Percentiles rank a stretch among this genome's conserved stretches.
Conservation (phyloP, 1,140 invertebrate species). For the Microplitis mediator region DNA sequence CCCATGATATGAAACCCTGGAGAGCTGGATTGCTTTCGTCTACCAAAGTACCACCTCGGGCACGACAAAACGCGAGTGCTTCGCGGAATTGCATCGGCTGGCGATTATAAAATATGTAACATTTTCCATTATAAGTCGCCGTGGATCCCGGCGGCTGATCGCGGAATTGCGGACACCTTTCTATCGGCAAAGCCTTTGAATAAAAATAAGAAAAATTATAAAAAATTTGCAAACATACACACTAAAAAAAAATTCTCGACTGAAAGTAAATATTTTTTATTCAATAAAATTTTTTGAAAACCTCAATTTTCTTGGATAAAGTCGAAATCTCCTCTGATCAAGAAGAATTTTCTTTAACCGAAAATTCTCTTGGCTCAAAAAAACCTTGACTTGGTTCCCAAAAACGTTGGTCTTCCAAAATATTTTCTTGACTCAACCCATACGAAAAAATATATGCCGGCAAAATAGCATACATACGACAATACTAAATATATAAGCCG, state of each 20-base stretch:
- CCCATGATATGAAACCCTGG: conserved; percentile 94
- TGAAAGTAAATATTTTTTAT: not conserved
- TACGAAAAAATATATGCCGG: no score
- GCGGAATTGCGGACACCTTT: conserved; percentile 89
- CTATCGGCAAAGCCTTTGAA: conserved; percentile 82
- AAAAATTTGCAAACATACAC: no score
- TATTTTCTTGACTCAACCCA: no score
- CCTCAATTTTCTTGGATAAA: no score
- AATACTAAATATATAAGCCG: no score
- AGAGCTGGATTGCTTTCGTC: conserved; percentile 93
- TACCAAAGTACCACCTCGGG: conserved; percentile 79
- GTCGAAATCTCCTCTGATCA: no score
- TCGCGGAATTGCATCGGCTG: conserved; percentile 83
- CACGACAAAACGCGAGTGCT: conserved; percentile 79
- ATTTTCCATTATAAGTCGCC: conserved; percentile 94
- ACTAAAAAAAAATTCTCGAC: not conserved
- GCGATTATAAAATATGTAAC: conserved; percentile 93
- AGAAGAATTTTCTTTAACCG: no score
- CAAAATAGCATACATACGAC: no score
- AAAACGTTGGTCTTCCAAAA: no score
- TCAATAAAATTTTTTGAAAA: not conserved
- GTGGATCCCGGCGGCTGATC: conserved; percentile 91
- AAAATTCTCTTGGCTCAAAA: no score
- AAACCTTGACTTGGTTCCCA: no score
- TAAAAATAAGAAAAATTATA: not conserved